Percentiles rank a stretch among this genome's conserved stretches.
Conservation (phyloP, 2,797 vertebrate species). For the Gambelia wislizenii region DNA sequence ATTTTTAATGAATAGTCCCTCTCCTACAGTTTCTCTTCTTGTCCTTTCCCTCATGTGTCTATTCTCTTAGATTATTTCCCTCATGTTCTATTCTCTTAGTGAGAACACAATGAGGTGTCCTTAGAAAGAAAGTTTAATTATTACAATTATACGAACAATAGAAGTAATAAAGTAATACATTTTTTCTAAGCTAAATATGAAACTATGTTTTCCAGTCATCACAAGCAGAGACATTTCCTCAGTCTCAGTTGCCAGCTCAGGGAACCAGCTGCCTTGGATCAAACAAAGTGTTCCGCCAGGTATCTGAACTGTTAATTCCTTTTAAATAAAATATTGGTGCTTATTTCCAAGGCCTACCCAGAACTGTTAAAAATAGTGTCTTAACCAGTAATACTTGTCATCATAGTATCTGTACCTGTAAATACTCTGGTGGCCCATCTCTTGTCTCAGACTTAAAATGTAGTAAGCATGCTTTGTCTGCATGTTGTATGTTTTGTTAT, state of each 20-base stretch:
- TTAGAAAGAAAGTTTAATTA: no score
- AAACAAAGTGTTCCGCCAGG: slow-evolving; percentile 85
- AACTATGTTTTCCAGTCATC: slow-evolving; percentile 76
- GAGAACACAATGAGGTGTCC: no score
- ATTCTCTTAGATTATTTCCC: neutral
- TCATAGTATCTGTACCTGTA: neutral
- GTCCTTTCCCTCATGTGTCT: neutral
- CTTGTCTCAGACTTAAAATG: neutral
- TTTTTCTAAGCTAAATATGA: neutral
- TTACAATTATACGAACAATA: neutral
- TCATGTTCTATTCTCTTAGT: no score
- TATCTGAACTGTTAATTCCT: slow-evolving; percentile 55
- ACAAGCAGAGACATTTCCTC: slow-evolving; percentile 85
- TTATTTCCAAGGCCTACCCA: slow-evolving; percentile 44
- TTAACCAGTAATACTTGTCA: no score
- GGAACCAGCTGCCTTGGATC: slow-evolving; percentile 81
- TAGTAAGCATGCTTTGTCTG: neutral
- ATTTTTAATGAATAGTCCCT: neutral
- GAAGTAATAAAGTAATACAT: accelerated
- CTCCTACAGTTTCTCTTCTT: neutral
- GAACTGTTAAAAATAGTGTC: neutral
- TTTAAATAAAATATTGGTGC: neutral
- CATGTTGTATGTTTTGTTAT: neutral
- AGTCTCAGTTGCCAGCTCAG: slow-evolving; percentile 79
- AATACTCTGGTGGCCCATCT: no score